Evolutionary conservation across 2,113 vertebrate genomes (phyloP), one percentile per base, ranked within the genome.

Genomic region (Sisor rabdophorus): DNA sequence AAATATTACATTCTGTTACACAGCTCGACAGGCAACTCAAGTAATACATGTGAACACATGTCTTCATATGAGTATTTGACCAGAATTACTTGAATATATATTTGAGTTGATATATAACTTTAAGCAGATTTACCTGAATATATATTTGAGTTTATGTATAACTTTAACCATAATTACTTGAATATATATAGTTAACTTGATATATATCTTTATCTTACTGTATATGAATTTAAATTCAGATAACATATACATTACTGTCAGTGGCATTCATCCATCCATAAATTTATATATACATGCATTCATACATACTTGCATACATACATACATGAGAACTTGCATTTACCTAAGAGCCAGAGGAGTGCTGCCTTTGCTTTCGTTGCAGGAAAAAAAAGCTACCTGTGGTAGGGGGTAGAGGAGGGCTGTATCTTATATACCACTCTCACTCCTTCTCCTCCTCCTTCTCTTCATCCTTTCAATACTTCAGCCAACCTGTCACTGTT

Each of bases 391-490:
- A 58, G 75, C 64, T 60, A 54, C 64, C 71, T 72, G 69, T 64
- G 68, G 48, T 73, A 71, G 28, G 60, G 26, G 22, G 36, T 26
- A 67, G 58, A 63, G 44, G 53, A 26, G 22, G 36, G 20, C 68
- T 11, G 4, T 28, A 72, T 52, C 74, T 81, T 84, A 81, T 84
- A 81, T 84, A 86, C 83, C 74, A 77, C 55, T 54, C 75, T 71
- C 75, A 78, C 32, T 77, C 80, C 61, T 76, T 40, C 36, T 24
- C 52, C 75, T 80, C 75, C 63, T 47, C 17, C 59, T 24, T 73
- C 55, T 48, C 22, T 53, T 70, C 50, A 44, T 82, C 48, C 24
- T 15, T 73, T 63, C 61, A 60, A 72, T 73, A 36, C 17, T 55
- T 52, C 28, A 17, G 56, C 17, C 77, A 65, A 71, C 55, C 53